These are phyloP conservation scores for Atta cephalotes DNA, from an alignment of 1,140 invertebrate genomes.

Conservation along the genomic window DNA sequence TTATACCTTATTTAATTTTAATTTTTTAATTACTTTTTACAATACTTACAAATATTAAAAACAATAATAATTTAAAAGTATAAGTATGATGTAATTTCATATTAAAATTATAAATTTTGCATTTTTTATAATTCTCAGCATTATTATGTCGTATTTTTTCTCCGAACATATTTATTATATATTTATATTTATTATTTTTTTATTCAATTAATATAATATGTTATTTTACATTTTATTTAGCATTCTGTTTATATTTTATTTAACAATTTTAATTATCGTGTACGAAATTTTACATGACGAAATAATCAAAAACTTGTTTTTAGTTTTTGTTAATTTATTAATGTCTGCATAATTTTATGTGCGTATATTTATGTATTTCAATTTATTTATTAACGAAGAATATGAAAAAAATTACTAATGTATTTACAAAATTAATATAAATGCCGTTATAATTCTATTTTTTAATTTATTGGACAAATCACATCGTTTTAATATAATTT, in stretches of 20 bases:
- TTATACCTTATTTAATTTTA: neutral
- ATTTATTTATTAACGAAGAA: neutral
- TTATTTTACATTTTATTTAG: neutral
- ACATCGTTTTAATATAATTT: neutral
- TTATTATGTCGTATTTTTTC: neutral
- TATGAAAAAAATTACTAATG: neutral
- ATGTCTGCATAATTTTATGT: neutral
- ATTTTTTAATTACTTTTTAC: neutral
- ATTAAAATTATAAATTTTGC: neutral
- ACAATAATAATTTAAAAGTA: neutral
- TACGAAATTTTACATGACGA: neutral
- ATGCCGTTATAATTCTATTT: neutral
- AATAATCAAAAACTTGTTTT: neutral
- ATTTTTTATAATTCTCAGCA: neutral
- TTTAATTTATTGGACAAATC: neutral
- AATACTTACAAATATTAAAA: neutral
- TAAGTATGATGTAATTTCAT: neutral
- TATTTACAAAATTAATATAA: neutral
- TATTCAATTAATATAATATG: neutral
- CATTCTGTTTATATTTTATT: neutral
- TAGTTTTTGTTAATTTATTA: neutral
- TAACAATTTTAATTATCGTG: conserved; percentile 13
- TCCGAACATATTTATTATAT: neutral
- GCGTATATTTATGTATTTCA: neutral
- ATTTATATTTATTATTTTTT: neutral